A percentile compares a stretch with the other conserved stretches of the same genome.
These are phyloP conservation scores for Stegostoma tigrinum DNA, from an alignment of 2,113 vertebrate species.

Conservation along the genomic window DNA sequence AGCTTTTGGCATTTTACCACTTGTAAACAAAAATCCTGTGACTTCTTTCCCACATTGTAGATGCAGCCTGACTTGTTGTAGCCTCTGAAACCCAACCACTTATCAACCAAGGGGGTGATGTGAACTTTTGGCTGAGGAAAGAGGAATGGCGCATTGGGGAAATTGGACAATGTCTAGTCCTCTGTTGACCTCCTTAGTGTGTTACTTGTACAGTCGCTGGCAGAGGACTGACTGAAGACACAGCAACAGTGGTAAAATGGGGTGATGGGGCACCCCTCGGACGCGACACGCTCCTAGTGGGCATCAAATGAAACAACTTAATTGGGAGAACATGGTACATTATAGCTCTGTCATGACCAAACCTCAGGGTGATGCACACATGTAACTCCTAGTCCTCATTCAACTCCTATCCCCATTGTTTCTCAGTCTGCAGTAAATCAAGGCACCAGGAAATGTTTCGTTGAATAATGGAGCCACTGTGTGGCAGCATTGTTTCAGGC, in stretches of 20 bases:
- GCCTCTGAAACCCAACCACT: too few relatives aligned
- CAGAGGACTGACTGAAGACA: not conserved
- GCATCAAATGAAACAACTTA: not conserved
- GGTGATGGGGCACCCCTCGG: not conserved
- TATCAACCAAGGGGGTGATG: not conserved
- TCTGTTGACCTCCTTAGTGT: not conserved
- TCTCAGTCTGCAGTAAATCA: not conserved
- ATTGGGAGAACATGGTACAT: not conserved
- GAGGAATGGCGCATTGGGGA: too few relatives aligned
- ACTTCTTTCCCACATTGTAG: not conserved
- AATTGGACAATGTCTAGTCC: not conserved
- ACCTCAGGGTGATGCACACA: not conserved
- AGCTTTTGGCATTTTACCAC: not conserved
- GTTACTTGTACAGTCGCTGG: not conserved
- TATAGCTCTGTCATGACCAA: not conserved
- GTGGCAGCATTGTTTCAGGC: not conserved
- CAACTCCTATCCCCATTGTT: not conserved
- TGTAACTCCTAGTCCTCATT: too few relatives aligned
- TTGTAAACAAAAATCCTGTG: not conserved
- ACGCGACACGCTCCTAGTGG: not conserved
- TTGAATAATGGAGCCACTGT: not conserved
- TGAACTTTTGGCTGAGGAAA: not conserved
- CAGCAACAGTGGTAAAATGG: not conserved
- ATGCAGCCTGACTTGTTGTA: not conserved
- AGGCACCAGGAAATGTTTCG: not conserved